Evolutionary conservation across 1,140 invertebrate genomes (phyloP), one percentile per base, ranked within the genome.

Genomic region (Sycophaga agraensis): DNA sequence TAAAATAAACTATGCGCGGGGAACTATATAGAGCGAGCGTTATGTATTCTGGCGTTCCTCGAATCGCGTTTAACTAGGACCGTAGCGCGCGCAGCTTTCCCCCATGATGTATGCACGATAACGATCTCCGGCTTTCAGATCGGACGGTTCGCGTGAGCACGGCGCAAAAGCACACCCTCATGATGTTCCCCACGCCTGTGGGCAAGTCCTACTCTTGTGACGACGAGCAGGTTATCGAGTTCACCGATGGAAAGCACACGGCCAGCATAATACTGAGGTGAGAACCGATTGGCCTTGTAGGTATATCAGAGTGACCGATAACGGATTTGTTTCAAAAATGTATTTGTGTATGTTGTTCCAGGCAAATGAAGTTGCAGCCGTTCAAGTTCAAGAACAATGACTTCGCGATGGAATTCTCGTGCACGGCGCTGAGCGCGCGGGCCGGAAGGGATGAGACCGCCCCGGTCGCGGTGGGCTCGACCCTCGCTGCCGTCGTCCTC

Each of bases 391-490:
- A 86, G 67, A 83, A 81, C 57, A 83, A 84, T 59, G 79, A 84
- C 45, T 89, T 88, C 68, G 85, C 85, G 6, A 76, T 80, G 43
- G 81, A 87, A 46, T 83, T 83, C 62, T 81, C 82, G 28, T 85
- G 84, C 64, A 81, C 80, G 50, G 66, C 77, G 50, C 61, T 80
- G 43, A 75, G 74, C 54, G 75, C 76, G 7, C 79, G 81, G 60
- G 67, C 82, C 26, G 46, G 69, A 58, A 72, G 88, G n/a, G 91
- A 92, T 68, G 92, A 95, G 73, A 90, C 91, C 0, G 91, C 92
- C 0, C 92, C 92, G 0, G 84, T 95, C 3, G 90, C 92, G 2
- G 92, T 95, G 1, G 93, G 93, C 5, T 91, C 91, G n/a, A 90
- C 91, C 0, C 73, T 95, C 19, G 91, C 92, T 2, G 85, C 91